Percentiles rank a stretch among this genome's conserved stretches.
Conservation (phyloP, 2,113 vertebrate species). For the Equus przewalskii region DNA sequence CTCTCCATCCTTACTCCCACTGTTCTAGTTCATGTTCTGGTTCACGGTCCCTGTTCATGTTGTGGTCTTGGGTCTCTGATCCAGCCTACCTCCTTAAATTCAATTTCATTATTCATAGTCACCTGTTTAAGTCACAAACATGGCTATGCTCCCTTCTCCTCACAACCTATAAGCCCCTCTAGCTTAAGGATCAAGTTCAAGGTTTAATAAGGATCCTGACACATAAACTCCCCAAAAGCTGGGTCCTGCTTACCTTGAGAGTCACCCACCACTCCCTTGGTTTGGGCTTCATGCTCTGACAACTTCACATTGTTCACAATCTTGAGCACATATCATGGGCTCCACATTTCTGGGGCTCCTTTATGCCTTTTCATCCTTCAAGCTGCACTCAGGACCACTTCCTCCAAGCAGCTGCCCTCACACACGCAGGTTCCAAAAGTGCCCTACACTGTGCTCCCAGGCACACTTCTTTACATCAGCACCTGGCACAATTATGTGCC, state of each 20-base stretch:
- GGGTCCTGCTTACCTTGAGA: not conserved
- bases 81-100: not conserved
- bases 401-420: not conserved
- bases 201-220: not conserved
- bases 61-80: not conserved
- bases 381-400: not conserved
- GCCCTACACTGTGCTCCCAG: not conserved
- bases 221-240: not conserved
- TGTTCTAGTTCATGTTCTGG: not conserved
- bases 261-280: accelerated
- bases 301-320: not conserved
- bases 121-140: not conserved
- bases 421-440: not conserved
- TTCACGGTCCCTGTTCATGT: not conserved
- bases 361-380: not conserved
- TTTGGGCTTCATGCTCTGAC: not conserved
- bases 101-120: not conserved
- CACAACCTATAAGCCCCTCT: not conserved
- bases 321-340: not conserved
- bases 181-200: not conserved
- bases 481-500: not conserved
- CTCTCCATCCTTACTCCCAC: not conserved
- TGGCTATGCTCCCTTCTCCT: not conserved
- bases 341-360: not conserved
- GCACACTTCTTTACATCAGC: not conserved